phyloP scores from a whole-genome alignment of 2,888 invertebrate genomes.

The Operophtera brumata region DNA sequence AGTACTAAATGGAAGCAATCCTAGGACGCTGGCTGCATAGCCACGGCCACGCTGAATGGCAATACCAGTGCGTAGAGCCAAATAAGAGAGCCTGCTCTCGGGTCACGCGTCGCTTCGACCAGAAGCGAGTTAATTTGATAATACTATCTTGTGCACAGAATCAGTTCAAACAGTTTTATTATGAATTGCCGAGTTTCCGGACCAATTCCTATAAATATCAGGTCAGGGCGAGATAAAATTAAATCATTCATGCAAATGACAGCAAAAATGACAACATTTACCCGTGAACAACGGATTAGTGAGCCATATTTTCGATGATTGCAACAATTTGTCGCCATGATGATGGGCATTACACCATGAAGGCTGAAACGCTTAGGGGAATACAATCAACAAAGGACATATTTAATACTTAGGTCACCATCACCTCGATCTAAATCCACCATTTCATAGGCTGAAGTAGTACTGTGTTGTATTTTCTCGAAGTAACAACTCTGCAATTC shows the following conservation, averaged over 20 bases:
- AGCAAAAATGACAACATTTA: conserved; percentile 51
- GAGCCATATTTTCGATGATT: conserved; percentile 70
- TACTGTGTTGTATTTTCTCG: conserved; percentile 10
- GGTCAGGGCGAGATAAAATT: conserved; percentile 40
- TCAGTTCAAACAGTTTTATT: conserved; percentile 1
- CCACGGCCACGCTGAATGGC: too few species aligned
- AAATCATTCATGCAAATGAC: conserved; percentile 42
- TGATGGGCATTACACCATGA: conserved; percentile 73
- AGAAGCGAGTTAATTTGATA: too few species aligned
- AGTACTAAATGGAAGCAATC: too few species aligned
- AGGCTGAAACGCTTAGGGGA: conserved; percentile 74
- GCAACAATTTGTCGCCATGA: conserved; percentile 72
- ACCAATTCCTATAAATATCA: conserved; percentile 28
- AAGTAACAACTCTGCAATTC: conserved; percentile 17
- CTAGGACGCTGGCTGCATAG: too few species aligned
- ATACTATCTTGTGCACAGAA: neutral
- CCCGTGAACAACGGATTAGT: conserved; percentile 55
- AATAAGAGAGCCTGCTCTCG: too few species aligned
- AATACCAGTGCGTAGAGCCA: too few species aligned
- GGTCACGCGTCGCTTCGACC: too few species aligned
- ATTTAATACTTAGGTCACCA: conserved; percentile 64
- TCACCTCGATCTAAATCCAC: conserved; percentile 36
- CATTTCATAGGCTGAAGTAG: conserved; percentile 13
- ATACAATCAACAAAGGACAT: conserved; percentile 70
- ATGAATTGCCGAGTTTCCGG: conserved; percentile 16